Base-by-base conservation (phyloP, 2,113 vertebrate species). In the Cariama cristata region DNA sequence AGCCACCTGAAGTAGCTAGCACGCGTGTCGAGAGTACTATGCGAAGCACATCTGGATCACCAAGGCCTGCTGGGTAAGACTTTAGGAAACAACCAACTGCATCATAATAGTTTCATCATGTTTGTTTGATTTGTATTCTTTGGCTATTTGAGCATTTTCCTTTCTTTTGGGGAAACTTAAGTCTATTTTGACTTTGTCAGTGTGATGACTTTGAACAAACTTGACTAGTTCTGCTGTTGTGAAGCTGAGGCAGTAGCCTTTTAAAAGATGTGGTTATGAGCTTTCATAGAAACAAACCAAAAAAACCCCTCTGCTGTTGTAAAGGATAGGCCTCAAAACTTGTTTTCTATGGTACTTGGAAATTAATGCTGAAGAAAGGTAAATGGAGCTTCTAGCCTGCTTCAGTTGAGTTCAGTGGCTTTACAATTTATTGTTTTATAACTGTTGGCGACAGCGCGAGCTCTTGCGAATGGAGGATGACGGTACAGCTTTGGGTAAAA, bases 31-130 rank as follows among this genome's bases (percentile, higher is more conserved):
- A 99, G 85, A 98, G 98, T 44, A 98, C 98, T 0, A 96, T 99
- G 96, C 98, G 99, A 33, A 99, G 98, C 96, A 98, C 99, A 3
- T 99, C 99, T 4, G 99, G 99, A 85, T 99, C 99, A 15, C 99
- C 99, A 11, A 98, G 99, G 86, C 99, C 99, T 93, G 98, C 99
- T 81, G 99, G 99, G 99, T 99, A 97, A 99, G 98, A 17, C 30
- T 81, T 59, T 0, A 21, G 55, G 52, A n/a, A 63, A 40, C 32
- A 47, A 45, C 42, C 62, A 56, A 8, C 38, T 86, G 44, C 56
- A 12, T 26, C 28, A 0, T 27, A 28, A 27, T 9, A 11, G 4
- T 30, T 59, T 7, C 12, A 12, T 47, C 55, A 0, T 9, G 6
- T 42, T n/a, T 53, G 17, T 68, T 85, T 52, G 16, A 58, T 23